Conservation (phyloP, 2,113 vertebrate genomes). For the Vulpes vulpes region DNA sequence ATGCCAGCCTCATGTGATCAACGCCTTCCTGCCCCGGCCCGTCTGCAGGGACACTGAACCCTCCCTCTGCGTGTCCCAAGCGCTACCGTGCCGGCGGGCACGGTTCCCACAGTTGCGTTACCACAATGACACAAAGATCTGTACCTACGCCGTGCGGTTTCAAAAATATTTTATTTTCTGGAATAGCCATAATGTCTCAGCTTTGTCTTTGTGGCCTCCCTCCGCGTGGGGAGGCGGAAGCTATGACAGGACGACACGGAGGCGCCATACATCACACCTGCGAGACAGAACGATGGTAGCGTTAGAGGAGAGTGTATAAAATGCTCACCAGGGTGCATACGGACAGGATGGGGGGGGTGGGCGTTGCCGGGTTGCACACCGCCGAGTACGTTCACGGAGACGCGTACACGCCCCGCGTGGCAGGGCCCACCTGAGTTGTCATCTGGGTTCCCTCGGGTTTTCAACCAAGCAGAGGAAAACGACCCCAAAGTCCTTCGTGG, state of each 20-base stretch:
- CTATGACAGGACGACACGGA: constrained; percentile 54
- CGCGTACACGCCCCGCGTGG: constrained; percentile 43
- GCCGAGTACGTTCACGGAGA: constrained; percentile 53
- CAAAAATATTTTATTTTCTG: constrained; percentile 80
- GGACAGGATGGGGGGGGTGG: background rate
- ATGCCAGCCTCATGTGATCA: background rate
- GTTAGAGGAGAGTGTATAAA: constrained; percentile 52
- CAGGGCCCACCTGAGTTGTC: background rate
- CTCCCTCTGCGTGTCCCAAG: accelerated
- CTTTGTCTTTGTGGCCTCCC: constrained; percentile 4
- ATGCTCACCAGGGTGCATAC: background rate
- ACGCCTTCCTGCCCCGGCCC: background rate
- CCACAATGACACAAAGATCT: background rate
- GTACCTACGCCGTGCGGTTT: constrained; percentile 23
- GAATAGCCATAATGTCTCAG: constrained; percentile 71
- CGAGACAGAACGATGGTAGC: constrained; percentile 70
- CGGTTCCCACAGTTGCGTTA: background rate
- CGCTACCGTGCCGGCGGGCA: background rate
- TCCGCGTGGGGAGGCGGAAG: constrained; percentile 54
- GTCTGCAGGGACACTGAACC: background rate
- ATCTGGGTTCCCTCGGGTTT: background rate
- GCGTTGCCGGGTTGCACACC: background rate
- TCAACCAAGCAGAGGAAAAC: background rate
- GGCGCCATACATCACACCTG: constrained; percentile 43
- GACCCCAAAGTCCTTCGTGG: background rate